Base-by-base conservation (phyloP, 1,140 invertebrate genomes). In the Vanessa atalanta region DNA sequence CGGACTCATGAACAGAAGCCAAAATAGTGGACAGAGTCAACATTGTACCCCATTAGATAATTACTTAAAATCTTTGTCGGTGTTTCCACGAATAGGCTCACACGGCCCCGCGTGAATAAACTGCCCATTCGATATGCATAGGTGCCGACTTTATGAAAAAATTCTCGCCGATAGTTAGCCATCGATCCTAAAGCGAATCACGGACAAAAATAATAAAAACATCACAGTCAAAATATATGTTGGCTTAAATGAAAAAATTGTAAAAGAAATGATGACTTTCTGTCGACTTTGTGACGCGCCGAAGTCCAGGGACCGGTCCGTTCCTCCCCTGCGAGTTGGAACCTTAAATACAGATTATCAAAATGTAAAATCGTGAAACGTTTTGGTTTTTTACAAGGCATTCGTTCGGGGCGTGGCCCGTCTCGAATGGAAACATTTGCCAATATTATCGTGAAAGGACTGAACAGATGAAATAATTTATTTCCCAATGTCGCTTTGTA, bases 381-480 rank as follows among this genome's bases (percentile, higher is more conserved):
- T 65, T 55, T 47, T 12, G 47, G 51, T 82, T 83, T 84, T 82
- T 84, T 80, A 57, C 75, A 75, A 83, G 76, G 72, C 82, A 82
- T 82, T 83, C 81, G 78, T 80, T 70, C 80, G 79, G 88, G 90
- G 90, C 90, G 90, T 92, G 90, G 90, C 83, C 77, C 80, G 87
- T 87, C 78, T 86, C 88, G 84, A 90, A 92, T 92, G 88, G 90
- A 92, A 92, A 92, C 90, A 92, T 92, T 92, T 92, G 90, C 90
- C 86, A 92, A 92, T 91, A 92, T 92, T 92, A 92, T 91, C 87
- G 85, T 92, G 90, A 92, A 92, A 91, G 89, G 90, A 87, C 84
- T 88, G 87, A 91, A 83, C 90, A 91, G 88, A 90, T 91, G 90
- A 93, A 93, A 93, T 93, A 91, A 93, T 93, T 93, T 93, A 93